Base-by-base conservation (phyloP, 2,113 vertebrate genomes). In the Dicentrarchus labrax region DNA sequence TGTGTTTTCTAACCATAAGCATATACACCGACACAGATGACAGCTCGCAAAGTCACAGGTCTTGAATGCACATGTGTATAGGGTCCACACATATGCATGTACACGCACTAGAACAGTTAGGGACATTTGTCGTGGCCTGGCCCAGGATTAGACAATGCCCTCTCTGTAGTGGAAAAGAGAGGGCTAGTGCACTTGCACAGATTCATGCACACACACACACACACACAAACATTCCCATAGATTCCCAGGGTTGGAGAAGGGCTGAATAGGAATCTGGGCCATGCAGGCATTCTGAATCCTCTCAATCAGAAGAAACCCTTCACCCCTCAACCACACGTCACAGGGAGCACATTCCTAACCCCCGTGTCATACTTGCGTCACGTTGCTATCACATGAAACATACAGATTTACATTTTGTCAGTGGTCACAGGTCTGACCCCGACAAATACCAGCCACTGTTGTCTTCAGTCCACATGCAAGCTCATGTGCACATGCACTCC, bases 201-300 rank as follows among this genome's bases (percentile, higher is more conserved):
- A 83, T 87, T 69, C 77, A 89, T 72, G 83, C 84, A 84, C 68
- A 70, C 81, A 70, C 72, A 72, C 56, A 76, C 83, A 76, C 78
- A 88, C 86, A 86, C 71, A 85, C 87, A 92, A 88, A 93, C 91
- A 94, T 93, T 94, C 93, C 81, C 87, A 89, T 82, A 77, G 92
- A 92, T 94, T 94, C 91, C 88, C 91, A 94, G 84, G 89, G 88
- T 80, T 82, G 78, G 77, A 86, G 85, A 94, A 88, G 88, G 90
- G 80, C 78, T 75, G 70, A 83, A 75, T 76, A 90, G 93, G 93
- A 95, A 95, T 96, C 92, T 92, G 91, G 93, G 94, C 94, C 93
- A 93, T 90, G 93, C 86, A 83, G 86, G 78, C 89, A 72, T 83
- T 76, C 84, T 85, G 90, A 90, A 91, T 91, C 83, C 84, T 85